Evolutionary conservation across 2,888 invertebrate species (phyloP), one percentile per base, ranked within the genome.

Genomic region (Leucania comma): DNA sequence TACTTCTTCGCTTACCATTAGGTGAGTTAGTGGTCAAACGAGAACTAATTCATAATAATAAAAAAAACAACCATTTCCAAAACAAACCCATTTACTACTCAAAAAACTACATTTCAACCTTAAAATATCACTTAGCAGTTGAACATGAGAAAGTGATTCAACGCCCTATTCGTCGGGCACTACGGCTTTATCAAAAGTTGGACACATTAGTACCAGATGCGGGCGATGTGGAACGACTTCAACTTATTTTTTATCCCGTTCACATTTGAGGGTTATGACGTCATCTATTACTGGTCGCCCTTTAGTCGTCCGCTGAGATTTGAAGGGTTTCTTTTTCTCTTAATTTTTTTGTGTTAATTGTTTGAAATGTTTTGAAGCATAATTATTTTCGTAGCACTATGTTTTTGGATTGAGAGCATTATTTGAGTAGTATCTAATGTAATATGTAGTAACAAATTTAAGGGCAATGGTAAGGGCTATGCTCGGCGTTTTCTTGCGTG

Each of bases 111-210:
- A 58, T 51, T 62, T 62, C 61, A 48, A 58, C 72, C 63, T 80
- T 84, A 80, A 83, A 84, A 82, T 77, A 82, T 80, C 75, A 81
- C 70, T 83, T 83, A 84, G 68, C 73, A 75, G 80, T 75, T 86
- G 85, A 87, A 89, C 89, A 90, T 88, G 88, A 88, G 88, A 89
- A 90, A 91, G 90, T 90, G 88, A 89, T 90, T 86, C 83, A 78
- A 77, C 85, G 75, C 72, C 84, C 90, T 89, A 90, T 90, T 89
- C 88, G 89, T 90, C 85, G 90, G 82, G 85, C 80, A 81, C 79
- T 84, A 90, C 85, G 89, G 90, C 92, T 92, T 89, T 92, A 92
- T 92, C 91, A 92, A 91, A 91, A 92, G 90, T 92, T 91, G 89
- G 90, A 89, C 89, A 89, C 92, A 92, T 92, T 92, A 90, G 84